Conservation (phyloP, 53 echinoderm and acorn worm species). For the Paracentrotus lividus region DNA sequence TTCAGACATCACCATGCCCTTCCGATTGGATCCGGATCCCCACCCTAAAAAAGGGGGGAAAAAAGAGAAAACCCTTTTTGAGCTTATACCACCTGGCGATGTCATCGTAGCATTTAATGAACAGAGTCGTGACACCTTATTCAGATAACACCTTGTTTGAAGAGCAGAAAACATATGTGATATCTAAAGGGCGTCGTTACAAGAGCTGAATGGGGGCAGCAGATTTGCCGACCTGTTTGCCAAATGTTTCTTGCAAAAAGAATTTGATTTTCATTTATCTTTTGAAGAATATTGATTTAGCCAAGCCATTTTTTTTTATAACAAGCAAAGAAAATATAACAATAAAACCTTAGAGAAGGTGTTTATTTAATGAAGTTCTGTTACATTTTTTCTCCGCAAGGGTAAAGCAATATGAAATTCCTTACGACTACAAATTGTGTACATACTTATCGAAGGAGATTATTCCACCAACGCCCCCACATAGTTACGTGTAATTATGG, state of each 20-base stretch:
- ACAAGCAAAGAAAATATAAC: no score
- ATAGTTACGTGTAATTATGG: not conserved
- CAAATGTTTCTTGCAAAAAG: no score
- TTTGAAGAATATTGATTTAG: no score
- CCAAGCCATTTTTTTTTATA: no score
- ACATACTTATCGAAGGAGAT: no score
- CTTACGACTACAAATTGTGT: no score
- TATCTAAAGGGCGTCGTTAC: not conserved
- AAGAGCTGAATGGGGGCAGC: not conserved
- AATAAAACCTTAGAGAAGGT: no score
- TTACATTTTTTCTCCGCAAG: not conserved
- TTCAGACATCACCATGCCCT: not conserved
- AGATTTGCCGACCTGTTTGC: no score
- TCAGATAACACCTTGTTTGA: slow-evolving; percentile 43
- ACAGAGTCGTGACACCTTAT: slow-evolving; percentile 13
- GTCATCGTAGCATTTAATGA: slow-evolving; percentile 7
- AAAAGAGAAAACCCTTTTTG: slow-evolving; percentile 28
- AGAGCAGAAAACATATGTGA: slow-evolving; percentile 9
- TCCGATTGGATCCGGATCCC: not conserved
- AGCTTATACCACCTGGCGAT: slow-evolving; percentile 31
- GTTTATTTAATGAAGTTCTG: not conserved
- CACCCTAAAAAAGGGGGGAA: no score
- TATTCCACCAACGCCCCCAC: no score
- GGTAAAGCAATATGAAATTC: no score
- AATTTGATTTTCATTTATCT: no score